Evolutionary conservation across 2,113 vertebrate species (phyloP).

Genomic region (Istiophorus platypterus): DNA sequence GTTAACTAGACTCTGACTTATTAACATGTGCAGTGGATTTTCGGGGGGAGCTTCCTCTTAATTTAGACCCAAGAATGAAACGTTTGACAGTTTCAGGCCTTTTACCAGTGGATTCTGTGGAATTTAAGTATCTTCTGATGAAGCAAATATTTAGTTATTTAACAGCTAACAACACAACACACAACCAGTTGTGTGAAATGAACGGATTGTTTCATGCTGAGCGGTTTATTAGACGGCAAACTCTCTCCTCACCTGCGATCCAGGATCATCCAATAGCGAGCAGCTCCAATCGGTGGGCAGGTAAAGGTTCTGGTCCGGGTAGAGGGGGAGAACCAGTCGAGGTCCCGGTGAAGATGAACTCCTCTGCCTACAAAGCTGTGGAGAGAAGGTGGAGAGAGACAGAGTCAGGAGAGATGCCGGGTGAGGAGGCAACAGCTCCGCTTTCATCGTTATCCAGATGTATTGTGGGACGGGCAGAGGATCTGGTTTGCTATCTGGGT

Average conservation of each 20-base stretch:
- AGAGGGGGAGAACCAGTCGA: neutral
- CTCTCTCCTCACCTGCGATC: constrained; percentile 19
- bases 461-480: constrained; percentile 19
- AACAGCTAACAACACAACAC: no score
- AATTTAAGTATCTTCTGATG: no score
- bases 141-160: no score
- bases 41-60: no score
- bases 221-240: no score
- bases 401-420: neutral
- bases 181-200: no score
- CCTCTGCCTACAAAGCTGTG: constrained; percentile 6
- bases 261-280: constrained; percentile 29
- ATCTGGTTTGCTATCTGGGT: constrained; percentile 14
- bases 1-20: no score
- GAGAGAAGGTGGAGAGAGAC: constrained; percentile 1
- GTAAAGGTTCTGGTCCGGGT: constrained; percentile 23
- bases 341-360: neutral
- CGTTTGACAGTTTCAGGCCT: no score
- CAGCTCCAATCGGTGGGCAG: constrained; percentile 15
- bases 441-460: constrained; percentile 18
- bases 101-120: no score
- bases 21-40: no score
- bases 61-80: no score
- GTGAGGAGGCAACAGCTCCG: neutral
- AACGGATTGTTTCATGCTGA: no score